phyloP scores from a whole-genome alignment of 2,113 vertebrate species.

The Caranx ignobilis region DNA sequence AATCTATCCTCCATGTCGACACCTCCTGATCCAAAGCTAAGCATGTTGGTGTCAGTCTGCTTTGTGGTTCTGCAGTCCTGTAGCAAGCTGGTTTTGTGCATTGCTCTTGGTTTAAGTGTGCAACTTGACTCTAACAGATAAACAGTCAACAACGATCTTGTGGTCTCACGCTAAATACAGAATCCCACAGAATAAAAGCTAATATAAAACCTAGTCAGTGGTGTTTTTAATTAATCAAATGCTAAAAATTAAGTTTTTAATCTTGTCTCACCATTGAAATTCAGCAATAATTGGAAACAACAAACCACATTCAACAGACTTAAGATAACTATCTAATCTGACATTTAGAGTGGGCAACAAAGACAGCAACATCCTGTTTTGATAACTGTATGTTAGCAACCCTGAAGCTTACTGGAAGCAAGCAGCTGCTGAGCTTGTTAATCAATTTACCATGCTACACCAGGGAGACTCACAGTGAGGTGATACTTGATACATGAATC shows the following conservation, averaged over 20 bases:
- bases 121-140: not conserved
- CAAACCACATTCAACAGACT: not conserved
- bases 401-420: constrained; percentile 27
- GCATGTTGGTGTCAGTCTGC: constrained; percentile 13
- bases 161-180: not conserved
- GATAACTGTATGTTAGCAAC: constrained; percentile 2
- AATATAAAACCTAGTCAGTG: not conserved
- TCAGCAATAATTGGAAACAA: not conserved
- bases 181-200: not conserved
- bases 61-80: constrained; percentile 1
- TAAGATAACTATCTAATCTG: not conserved
- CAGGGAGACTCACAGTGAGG: constrained; percentile 6
- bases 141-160: not conserved
- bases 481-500: not conserved
- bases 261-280: not conserved
- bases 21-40: not conserved
- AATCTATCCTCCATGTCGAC: not conserved
- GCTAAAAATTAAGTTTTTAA: not conserved
- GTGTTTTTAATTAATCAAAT: not conserved
- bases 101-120: not conserved
- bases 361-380: constrained; percentile 24
- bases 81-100: not conserved
- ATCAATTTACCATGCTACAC: constrained; percentile 14
- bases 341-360: not conserved
- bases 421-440: constrained; percentile 37